These are phyloP conservation scores for Rutilus rutilus DNA, from an alignment of 2,113 vertebrate species.

Conservation along the genomic window DNA sequence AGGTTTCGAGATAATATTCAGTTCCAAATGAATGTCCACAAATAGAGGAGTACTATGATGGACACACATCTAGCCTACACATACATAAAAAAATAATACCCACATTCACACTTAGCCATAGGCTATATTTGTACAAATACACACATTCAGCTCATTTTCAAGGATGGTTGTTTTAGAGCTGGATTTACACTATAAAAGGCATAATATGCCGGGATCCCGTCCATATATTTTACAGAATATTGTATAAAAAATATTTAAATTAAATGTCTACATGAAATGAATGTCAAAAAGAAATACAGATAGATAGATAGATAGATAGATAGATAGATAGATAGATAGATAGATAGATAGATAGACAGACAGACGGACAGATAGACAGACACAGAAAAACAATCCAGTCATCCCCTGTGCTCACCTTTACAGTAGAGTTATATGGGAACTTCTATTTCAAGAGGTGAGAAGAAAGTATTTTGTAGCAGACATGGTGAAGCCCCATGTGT, in stretches of 20 bases:
- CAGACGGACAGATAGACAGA: not conserved
- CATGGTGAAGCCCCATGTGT: conserved; percentile 4
- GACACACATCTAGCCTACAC: conserved; percentile 4
- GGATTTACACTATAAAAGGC: not conserved
- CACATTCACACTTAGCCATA: not conserved
- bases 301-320: not conserved
- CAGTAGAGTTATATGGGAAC: conserved; percentile 13
- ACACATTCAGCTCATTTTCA: not conserved
- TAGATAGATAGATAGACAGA: not conserved
- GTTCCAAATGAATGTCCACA: not conserved
- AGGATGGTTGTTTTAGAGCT: not conserved
- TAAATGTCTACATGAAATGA: not conserved
- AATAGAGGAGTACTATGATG: not conserved
- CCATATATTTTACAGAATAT: not conserved
- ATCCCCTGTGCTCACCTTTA: not conserved
- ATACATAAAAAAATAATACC: not conserved
- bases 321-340: not conserved
- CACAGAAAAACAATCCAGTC: not conserved
- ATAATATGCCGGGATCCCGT: not conserved
- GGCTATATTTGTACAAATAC: not conserved
- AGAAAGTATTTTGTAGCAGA: not conserved
- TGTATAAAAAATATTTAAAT: not conserved
- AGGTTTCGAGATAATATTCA: not conserved
- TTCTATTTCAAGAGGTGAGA: conserved; percentile 1
- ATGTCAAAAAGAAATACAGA: not conserved